phyloP scores from a whole-genome alignment of 2,113 vertebrate genomes.

The Setophaga kirtlandii region DNA sequence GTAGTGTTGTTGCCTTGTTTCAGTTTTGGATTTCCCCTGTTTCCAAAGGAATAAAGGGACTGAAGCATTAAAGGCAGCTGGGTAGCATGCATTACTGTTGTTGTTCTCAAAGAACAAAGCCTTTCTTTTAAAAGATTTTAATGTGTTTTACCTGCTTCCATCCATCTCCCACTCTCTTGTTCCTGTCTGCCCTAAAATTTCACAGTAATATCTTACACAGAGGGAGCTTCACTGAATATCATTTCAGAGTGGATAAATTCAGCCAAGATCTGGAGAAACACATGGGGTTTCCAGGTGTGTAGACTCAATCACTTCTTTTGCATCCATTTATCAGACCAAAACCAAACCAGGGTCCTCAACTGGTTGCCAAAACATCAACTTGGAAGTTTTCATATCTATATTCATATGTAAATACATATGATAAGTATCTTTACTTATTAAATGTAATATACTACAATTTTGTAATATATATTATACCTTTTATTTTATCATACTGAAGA shows the following conservation, averaged over 20 bases:
- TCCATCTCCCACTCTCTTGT: not conserved
- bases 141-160: not conserved
- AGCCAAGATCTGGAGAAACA: not conserved
- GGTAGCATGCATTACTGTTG: not conserved
- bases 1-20: not conserved
- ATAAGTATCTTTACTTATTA: not conserved
- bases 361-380: not conserved
- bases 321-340: not conserved
- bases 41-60: not conserved
- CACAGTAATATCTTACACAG: not conserved
- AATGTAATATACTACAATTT: not conserved
- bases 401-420: not conserved
- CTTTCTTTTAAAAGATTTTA: not conserved
- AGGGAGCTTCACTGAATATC: not conserved
- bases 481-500: not conserved
- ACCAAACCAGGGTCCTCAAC: not conserved
- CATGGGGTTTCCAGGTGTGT: not conserved
- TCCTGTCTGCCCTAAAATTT: conserved; percentile 1
- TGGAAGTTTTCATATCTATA: not conserved
- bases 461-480: not conserved
- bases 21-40: not conserved
- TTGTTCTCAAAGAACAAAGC: not conserved
- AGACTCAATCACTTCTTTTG: not conserved
- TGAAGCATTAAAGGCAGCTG: not conserved
- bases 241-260: not conserved